Evolutionary conservation across 2,797 vertebrate species (phyloP).

Genomic region (Smutsia temminckii): DNA sequence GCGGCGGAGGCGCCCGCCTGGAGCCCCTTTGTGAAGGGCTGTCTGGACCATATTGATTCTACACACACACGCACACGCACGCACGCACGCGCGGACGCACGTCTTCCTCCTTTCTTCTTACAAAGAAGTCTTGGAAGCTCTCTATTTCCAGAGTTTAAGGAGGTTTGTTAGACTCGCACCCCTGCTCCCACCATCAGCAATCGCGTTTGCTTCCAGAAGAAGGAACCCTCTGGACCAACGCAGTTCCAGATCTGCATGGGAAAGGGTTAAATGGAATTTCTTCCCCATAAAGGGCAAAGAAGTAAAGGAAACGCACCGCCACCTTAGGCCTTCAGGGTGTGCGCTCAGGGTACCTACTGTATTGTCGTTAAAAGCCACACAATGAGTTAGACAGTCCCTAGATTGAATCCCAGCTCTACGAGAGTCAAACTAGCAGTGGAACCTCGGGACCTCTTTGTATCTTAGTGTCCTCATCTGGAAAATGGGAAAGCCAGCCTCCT

Average conservation of each 20-base stretch:
- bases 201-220: slow-evolving; percentile 75
- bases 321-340: background rate
- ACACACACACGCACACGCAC: slow-evolving; percentile 72
- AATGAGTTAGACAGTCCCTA: accelerated
- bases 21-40: slow-evolving; percentile 93
- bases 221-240: background rate
- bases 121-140: background rate
- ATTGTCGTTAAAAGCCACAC: background rate
- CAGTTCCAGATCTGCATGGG: background rate
- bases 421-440: accelerated
- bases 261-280: background rate
- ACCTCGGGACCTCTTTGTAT: accelerated
- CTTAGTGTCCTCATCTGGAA: background rate
- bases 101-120: background rate
- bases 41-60: slow-evolving; percentile 93
- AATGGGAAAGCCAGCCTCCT: background rate
- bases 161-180: background rate
- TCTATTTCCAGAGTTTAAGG: background rate
- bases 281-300: background rate
- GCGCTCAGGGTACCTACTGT: accelerated
- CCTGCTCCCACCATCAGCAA: background rate
- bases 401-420: background rate
- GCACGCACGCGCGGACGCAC: background rate
- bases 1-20: slow-evolving; percentile 71
- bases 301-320: background rate